A percentile compares a stretch with the other conserved stretches of the same genome.
phyloP scores from a whole-genome alignment of 2,113 vertebrate genomes.

The Antidorcas marsupialis region DNA sequence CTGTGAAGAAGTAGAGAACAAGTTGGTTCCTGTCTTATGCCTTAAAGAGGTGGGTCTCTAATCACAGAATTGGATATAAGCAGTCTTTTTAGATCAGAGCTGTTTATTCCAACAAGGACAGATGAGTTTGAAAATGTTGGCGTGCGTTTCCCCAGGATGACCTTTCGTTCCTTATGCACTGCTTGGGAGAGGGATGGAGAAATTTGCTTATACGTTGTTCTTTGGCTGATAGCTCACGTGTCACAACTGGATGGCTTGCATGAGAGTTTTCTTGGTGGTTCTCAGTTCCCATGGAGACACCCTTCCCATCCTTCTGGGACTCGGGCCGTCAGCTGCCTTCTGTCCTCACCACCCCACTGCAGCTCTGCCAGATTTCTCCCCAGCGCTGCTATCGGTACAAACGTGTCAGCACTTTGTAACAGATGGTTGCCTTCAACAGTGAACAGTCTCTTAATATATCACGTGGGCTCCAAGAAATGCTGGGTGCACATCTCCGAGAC shows the following conservation, averaged over 20 bases:
- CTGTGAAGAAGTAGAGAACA: neutral
- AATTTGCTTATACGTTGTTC: rapidly evolving
- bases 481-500: neutral
- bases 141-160: rapidly evolving
- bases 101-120: neutral
- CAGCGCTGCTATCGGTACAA: neutral
- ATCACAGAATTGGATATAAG: rapidly evolving
- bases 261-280: too few species aligned
- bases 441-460: conserved; percentile 28
- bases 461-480: neutral
- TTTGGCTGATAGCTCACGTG: too few species aligned
- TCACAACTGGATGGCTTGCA: neutral
- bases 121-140: neutral
- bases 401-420: conserved; percentile 52
- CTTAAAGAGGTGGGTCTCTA: neutral
- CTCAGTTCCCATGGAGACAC: neutral
- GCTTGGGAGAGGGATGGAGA: too few species aligned
- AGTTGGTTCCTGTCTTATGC: neutral
- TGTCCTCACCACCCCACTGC: neutral
- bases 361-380: neutral
- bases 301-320: neutral
- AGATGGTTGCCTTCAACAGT: conserved; percentile 51
- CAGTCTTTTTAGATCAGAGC: neutral
- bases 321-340: neutral
- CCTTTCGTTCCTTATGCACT: rapidly evolving